Evolutionary conservation across 2,797 vertebrate genomes (phyloP), one percentile per base, ranked within the genome.

Genomic region (Sebastes dallii): DNA sequence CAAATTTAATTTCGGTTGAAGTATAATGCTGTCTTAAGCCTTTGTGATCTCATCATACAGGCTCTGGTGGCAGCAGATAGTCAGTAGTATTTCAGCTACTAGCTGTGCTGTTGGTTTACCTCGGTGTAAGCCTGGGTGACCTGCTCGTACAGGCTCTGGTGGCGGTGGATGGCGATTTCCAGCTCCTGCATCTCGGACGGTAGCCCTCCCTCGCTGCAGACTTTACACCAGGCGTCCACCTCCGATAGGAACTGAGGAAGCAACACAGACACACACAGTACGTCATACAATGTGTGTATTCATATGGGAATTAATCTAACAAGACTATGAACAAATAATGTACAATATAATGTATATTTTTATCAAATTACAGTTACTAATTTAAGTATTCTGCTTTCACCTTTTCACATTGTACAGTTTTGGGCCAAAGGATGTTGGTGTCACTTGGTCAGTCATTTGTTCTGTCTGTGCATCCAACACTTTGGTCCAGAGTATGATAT

Each of bases 151-250:
- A 99, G 95, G 32, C 98, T 97, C 93, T 99, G 99, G 91, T 99
- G 99, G 65, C 97, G 99, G 88, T 99, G 98, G 89, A 99, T 99
- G 74, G 98, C 97, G 87, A 98, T 80, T 89, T 99, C 99, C 88
- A 99, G 95, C 86, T 98, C 98, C 90, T 98, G 98, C 97, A 99
- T 99, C 91, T 98, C 98, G 0, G 97, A 96, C 0, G 98, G 98
- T 29, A 99, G 92, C 13, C 98, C 98, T 13, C 98, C 99, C 64
- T 99, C 99, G 4, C 96, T 99, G 93, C 99, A 99, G 87, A 99
- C 97, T 92, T 99, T 99, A 88, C 98, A 99, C 99, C 99, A 99
- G 14, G 97, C 95, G 12, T 99, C 99, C 87, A 99, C 97, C 85
- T 98, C 97, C 0, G 97, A 97, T 78, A 99, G 95, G 92, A 99